Percentiles rank a stretch among this genome's conserved stretches.
Conservation (phyloP, 2,113 vertebrate genomes). For the Podilymbus podiceps region DNA sequence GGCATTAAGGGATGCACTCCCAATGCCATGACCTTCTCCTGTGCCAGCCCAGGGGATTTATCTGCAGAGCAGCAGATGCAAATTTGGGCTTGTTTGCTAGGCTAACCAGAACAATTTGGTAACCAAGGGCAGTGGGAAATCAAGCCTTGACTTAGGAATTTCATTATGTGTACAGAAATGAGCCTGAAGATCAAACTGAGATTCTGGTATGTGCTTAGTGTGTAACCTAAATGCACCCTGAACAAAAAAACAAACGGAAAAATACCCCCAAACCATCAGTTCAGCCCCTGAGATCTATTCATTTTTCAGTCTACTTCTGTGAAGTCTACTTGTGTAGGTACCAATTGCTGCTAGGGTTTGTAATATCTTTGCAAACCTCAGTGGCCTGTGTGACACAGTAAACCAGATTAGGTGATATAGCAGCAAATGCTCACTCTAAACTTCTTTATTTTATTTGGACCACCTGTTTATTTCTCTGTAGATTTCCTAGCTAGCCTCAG, state of each 20-base stretch:
- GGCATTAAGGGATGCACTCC: neutral
- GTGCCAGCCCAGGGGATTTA: conserved; percentile 9
- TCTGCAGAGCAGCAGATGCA: conserved; percentile 10
- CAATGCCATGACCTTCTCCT: conserved; percentile 19
- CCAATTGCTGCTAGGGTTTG: neutral
- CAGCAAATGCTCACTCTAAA: neutral
- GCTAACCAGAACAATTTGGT: conserved; percentile 16
- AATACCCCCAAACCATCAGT: neutral
- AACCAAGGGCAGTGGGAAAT: conserved; percentile 16
- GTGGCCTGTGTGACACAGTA: neutral
- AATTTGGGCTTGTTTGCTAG: conserved; percentile 19
- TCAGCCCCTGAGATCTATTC: neutral
- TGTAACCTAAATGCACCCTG: neutral
- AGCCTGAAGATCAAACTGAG: neutral
- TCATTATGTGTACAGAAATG: neutral
- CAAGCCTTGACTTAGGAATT: neutral
- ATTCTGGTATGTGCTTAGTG: neutral
- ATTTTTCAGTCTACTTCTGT: neutral
- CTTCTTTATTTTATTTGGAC: neutral
- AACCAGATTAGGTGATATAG: neutral
- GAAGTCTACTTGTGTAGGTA: neutral
- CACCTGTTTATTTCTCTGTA: neutral
- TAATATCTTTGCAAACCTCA: neutral
- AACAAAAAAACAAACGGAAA: neutral
- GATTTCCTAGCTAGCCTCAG: neutral